These are phyloP conservation scores for Pachyseris speciosa DNA, from an alignment of 64 coral and sea anemone genomes.

Conservation along the genomic window DNA sequence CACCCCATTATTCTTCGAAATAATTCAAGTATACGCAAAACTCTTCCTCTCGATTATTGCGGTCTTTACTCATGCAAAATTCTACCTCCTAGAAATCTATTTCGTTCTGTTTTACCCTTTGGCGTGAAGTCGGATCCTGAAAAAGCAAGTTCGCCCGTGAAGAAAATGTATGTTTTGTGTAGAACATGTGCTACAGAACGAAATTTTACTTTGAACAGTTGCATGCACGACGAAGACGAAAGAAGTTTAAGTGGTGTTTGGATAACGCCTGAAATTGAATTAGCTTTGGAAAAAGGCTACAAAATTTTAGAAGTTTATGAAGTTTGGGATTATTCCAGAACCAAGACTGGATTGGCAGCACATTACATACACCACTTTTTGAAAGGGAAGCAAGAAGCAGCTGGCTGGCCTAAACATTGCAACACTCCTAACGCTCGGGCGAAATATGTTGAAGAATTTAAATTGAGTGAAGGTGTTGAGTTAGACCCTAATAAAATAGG, in stretches of 20 bases:
- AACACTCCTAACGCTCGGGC: background rate
- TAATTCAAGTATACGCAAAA: background rate
- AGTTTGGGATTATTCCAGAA: slow-evolving; percentile 16
- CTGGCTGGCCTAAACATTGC: background rate
- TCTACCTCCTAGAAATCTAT: background rate
- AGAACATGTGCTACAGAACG: background rate
- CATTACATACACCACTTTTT: background rate
- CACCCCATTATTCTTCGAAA: background rate
- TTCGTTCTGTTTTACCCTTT: slow-evolving; percentile 4
- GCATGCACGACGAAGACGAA: background rate
- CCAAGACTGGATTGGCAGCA: background rate
- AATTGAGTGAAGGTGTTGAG: background rate
- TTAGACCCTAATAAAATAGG: background rate
- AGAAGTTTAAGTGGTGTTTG: background rate
- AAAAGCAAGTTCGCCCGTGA: background rate
- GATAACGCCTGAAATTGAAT: background rate
- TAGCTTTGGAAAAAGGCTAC: slow-evolving; percentile 2
- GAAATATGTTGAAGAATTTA: background rate
- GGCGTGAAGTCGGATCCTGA: background rate
- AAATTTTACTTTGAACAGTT: background rate
- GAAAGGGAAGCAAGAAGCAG: slow-evolving; percentile 10
- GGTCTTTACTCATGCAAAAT: background rate
- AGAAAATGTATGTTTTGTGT: slow-evolving; percentile 24
- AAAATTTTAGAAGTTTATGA: background rate
- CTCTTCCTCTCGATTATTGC: background rate